A percentile compares a stretch with the other conserved stretches of the same genome.
Conservation (phyloP, 2,113 vertebrate genomes). For the Petromus typicus region DNA sequence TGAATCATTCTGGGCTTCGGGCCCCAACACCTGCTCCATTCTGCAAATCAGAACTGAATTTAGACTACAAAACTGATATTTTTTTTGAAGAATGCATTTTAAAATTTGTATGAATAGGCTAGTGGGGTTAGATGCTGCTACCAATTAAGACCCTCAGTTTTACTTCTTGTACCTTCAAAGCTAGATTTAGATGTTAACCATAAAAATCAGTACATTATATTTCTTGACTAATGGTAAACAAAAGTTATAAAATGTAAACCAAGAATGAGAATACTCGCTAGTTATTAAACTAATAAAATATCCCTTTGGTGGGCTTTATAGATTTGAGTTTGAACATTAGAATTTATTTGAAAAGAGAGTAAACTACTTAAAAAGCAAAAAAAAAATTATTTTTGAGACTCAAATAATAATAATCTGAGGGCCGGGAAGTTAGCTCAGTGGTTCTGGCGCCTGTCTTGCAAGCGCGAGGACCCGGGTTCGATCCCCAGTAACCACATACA, state of each 20-base stretch:
- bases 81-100: not conserved
- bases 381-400: not conserved
- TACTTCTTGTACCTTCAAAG: not conserved
- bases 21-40: not conserved
- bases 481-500: too few species aligned
- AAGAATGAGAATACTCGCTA: not conserved
- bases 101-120: not conserved
- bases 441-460: too few species aligned
- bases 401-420: too few species aligned
- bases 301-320: not conserved
- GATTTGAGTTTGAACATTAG: not conserved
- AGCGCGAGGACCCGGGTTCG: too few species aligned
- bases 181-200: not conserved
- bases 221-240: not conserved
- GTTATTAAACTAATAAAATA: not conserved
- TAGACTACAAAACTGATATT: not conserved
- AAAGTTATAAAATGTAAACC: not conserved
- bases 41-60: not conserved
- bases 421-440: too few species aligned
- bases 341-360: constrained; percentile 44
- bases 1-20: not conserved
- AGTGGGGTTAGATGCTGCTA: not conserved
- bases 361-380: not conserved
- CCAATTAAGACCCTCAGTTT: not conserved
- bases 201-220: not conserved